Conservation (phyloP, 2,888 invertebrate species). For the Elmis aenea region DNA sequence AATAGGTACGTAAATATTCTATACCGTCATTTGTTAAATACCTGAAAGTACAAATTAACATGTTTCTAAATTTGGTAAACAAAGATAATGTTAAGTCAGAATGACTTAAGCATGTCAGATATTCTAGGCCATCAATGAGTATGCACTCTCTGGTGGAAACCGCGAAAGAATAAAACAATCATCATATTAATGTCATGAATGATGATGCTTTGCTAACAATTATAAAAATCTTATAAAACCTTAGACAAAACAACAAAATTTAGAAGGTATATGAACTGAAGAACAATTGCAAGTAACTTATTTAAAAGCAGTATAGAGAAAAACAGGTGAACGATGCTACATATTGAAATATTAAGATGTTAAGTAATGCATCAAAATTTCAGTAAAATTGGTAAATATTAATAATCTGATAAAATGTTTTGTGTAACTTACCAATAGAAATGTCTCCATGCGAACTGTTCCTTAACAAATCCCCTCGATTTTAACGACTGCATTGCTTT, state of each 20-base stretch:
- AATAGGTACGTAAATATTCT: conserved; percentile 88
- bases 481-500: conserved; percentile 96
- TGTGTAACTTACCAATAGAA: conserved; percentile 81
- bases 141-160: too few relatives aligned
- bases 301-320: too few relatives aligned
- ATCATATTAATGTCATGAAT: too few relatives aligned
- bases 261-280: not conserved
- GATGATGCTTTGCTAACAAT: too few relatives aligned
- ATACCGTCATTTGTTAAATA: conserved; percentile 98
- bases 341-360: not conserved
- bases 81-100: not conserved
- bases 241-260: conserved; percentile 3
- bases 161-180: too few relatives aligned
- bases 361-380: not conserved
- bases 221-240: too few relatives aligned
- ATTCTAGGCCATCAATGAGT: not conserved
- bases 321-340: too few relatives aligned
- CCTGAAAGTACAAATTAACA: conserved; percentile 42
- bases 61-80: not conserved
- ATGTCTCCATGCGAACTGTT: conserved; percentile 99
- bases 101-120: not conserved
- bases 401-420: not conserved
- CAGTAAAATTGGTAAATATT: not conserved
- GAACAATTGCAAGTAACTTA: too few relatives aligned
- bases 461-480: conserved; percentile 95